These are phyloP conservation scores for Periophthalmodon schlosseri DNA, from an alignment of 2,113 vertebrate genomes.

Conservation along the genomic window DNA sequence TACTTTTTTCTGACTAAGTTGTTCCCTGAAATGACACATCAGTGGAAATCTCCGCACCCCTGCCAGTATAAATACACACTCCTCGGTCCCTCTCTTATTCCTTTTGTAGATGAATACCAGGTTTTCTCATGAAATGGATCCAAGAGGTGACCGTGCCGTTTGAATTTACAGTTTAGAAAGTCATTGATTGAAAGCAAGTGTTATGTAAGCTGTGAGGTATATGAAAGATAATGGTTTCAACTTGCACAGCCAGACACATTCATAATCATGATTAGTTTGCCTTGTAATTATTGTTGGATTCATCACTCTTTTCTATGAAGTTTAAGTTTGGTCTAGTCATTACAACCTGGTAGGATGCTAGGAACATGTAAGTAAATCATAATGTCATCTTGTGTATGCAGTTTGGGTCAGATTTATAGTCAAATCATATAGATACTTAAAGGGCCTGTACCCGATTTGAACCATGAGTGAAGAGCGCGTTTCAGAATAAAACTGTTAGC, in stretches of 20 bases:
- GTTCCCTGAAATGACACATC: slow-evolving; percentile 29
- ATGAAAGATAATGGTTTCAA: slow-evolving; percentile 14
- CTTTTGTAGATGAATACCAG: slow-evolving; percentile 46
- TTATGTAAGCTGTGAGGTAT: slow-evolving; percentile 37
- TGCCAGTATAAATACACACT: slow-evolving; percentile 58
- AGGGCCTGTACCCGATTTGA: too few species aligned
- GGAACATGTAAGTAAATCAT: too few species aligned
- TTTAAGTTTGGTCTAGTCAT: neutral
- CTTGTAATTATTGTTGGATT: neutral
- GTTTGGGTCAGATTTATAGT: too few species aligned
- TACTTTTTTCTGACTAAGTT: slow-evolving; percentile 37
- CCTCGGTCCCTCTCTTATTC: slow-evolving; percentile 43
- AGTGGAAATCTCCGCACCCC: slow-evolving; percentile 44
- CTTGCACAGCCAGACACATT: neutral
- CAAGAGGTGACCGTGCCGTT: slow-evolving; percentile 48
- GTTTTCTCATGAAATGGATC: slow-evolving; percentile 45
- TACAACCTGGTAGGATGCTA: neutral
- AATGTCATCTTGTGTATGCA: too few species aligned
- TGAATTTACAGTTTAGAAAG: slow-evolving; percentile 27
- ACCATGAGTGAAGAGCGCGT: too few species aligned
- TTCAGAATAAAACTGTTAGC: too few species aligned
- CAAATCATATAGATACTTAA: too few species aligned
- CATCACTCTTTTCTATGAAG: neutral
- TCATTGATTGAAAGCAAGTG: slow-evolving; percentile 14
- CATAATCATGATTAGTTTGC: neutral